A percentile compares a stretch with the other conserved stretches of the same genome.
Conservation (phyloP, 2,113 vertebrate species). For the Chionodraco myersi region DNA sequence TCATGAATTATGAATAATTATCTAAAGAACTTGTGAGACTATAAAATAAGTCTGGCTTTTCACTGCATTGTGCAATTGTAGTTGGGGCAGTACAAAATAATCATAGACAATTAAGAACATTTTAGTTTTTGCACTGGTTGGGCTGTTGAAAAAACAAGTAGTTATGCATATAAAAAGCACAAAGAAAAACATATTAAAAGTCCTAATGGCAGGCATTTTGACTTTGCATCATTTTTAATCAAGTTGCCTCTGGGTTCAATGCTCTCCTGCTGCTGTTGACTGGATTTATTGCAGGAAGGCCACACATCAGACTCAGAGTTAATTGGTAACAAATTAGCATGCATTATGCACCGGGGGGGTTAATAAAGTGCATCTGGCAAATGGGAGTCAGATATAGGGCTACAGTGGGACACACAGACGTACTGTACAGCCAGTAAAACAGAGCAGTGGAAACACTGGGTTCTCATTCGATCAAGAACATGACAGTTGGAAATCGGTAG, state of each 20-base stretch:
- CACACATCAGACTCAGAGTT: slow-evolving; percentile 52
- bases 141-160: neutral
- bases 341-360: slow-evolving; percentile 36
- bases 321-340: slow-evolving; percentile 75
- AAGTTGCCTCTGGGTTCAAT: slow-evolving; percentile 33
- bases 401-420: slow-evolving; percentile 9
- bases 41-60: too few relatives aligned
- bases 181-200: neutral
- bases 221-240: slow-evolving; percentile 24
- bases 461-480: slow-evolving; percentile 37
- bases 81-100: slow-evolving; percentile 1
- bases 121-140: neutral
- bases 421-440: slow-evolving; percentile 9
- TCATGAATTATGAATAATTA: neutral
- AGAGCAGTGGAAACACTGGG: slow-evolving; percentile 27
- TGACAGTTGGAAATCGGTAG: slow-evolving; percentile 42
- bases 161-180: neutral
- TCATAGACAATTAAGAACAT: neutral
- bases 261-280: slow-evolving; percentile 38
- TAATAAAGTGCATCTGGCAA: slow-evolving; percentile 45
- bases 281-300: slow-evolving; percentile 36
- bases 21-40: neutral
- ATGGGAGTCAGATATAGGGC: slow-evolving; percentile 8
- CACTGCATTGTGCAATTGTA: neutral
- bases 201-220: neutral